Evolutionary conservation across 2,888 invertebrate genomes (phyloP).

Genomic region (Ditylenchus weischeri): DNA sequence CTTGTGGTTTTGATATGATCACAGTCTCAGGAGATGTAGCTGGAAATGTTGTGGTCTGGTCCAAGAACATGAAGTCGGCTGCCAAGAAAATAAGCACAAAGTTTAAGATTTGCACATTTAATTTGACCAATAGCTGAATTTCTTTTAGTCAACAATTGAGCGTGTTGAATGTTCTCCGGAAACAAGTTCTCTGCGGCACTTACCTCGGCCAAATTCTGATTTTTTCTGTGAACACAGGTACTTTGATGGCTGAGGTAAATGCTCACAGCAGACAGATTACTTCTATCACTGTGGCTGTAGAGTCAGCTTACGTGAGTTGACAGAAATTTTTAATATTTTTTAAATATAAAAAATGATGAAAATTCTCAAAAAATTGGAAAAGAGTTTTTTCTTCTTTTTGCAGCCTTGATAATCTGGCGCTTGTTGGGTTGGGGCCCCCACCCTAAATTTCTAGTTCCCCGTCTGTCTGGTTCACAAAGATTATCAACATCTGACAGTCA

Average conservation of each 20-base stretch:
- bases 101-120: slow-evolving; percentile 27
- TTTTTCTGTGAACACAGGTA: slow-evolving; percentile 19
- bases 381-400: too few relatives aligned
- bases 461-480: too few relatives aligned
- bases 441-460: too few relatives aligned
- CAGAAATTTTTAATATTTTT: not conserved
- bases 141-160: slow-evolving; percentile 38
- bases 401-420: too few relatives aligned
- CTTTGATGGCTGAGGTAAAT: slow-evolving; percentile 43
- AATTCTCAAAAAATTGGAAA: not conserved
- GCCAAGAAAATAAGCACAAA: slow-evolving; percentile 41
- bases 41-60: slow-evolving; percentile 51
- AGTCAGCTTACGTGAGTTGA: slow-evolving; percentile 50
- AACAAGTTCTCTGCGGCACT: slow-evolving; percentile 50
- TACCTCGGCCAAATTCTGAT: slow-evolving; percentile 37
- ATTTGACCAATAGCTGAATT: not conserved
- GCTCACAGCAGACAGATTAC: slow-evolving; percentile 49
- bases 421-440: too few relatives aligned
- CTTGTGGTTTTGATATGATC: slow-evolving; percentile 53
- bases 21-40: slow-evolving; percentile 45
- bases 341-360: not conserved
- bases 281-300: slow-evolving; percentile 54
- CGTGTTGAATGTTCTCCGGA: slow-evolving; percentile 49
- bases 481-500: too few relatives aligned
- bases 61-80: slow-evolving; percentile 45